Conservation (phyloP, 2,888 invertebrate species). For the Callinectes sapidus region DNA sequence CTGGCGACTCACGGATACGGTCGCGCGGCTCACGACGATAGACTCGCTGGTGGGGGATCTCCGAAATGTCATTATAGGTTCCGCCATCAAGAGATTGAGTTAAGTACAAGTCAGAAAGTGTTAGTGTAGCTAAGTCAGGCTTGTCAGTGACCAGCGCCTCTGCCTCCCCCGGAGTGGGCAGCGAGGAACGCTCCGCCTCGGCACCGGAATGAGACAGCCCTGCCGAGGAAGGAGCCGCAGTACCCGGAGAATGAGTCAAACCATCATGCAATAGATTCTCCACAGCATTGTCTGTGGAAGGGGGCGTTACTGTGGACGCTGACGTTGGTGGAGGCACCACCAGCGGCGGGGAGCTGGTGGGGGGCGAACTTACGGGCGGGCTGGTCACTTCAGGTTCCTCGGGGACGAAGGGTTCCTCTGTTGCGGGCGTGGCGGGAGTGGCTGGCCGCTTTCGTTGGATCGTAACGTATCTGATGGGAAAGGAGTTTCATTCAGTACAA, state of each 20-base stretch:
- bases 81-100: background rate
- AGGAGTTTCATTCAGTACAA: background rate
- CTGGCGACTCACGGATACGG: background rate
- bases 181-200: background rate
- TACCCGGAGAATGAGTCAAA: conserved; percentile 38
- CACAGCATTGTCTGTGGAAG: conserved; percentile 50
- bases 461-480: conserved; percentile 76
- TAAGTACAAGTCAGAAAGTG: conserved; percentile 28
- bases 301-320: conserved; percentile 38
- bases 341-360: conserved; percentile 56
- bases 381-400: conserved; percentile 49
- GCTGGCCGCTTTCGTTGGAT: conserved; percentile 76
- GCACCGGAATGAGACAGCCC: conserved; percentile 30
- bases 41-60: conserved; percentile 16
- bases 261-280: conserved; percentile 66
- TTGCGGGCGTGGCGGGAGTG: conserved; percentile 18
- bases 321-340: conserved; percentile 50
- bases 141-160: conserved; percentile 40
- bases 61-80: background rate
- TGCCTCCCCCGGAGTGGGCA: conserved; percentile 42
- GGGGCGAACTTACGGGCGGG: conserved; percentile 60
- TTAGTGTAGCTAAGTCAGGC: conserved; percentile 53
- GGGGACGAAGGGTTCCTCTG: conserved; percentile 15
- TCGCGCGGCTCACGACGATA: background rate
- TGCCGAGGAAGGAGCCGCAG: background rate